Evolutionary conservation across 2,888 invertebrate species (phyloP), one percentile per base, ranked within the genome.

Genomic region (Nephrotoma appendiculata): DNA sequence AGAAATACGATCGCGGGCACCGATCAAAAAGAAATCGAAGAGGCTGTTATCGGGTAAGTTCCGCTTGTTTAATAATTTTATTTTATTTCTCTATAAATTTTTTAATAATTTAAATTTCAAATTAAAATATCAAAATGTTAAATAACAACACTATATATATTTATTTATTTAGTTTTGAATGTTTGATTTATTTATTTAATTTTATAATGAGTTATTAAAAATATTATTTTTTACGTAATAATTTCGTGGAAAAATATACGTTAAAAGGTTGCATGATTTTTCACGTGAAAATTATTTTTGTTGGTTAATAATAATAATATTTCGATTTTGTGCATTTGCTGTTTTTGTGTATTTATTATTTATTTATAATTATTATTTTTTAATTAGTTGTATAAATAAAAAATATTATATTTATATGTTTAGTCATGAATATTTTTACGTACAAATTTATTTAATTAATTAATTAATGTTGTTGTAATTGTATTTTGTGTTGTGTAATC

Each of bases 1-100:
- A 94, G 97, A 91, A 98, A 97, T 92, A 98, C 97, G 90, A 95
- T 98, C 91, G 96, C 97, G 89, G 97, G 97, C 91, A 97, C 96
- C 90, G 97, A 97, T 93, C 96, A 96, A 91, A 96, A 96, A 93
- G 97, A 97, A 93, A 96, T 97, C 92, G 94, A 95, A 92, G 95
- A 96, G 92, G 96, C 96, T 90, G 94, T 96, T 90, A 95, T 95
- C 92, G 96, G 95, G 96, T 96, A 93, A 94, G 95, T 94, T 86
- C 9, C 31, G 5, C 3, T 45, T n/a, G 5, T 11, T 45, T n/a
- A 31, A 15, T 57, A 42, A 31, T 57, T 57, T 57, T 42, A 42
- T 42, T 5, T 84, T 42, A 41, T 41, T 84, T 42, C 42, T 11
- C 6, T 15, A 71, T 42, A 84, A 84, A 31, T 31, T 2, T 31